Conservation (phyloP, 2,888 invertebrate species). For the Microctonus brassicae region DNA sequence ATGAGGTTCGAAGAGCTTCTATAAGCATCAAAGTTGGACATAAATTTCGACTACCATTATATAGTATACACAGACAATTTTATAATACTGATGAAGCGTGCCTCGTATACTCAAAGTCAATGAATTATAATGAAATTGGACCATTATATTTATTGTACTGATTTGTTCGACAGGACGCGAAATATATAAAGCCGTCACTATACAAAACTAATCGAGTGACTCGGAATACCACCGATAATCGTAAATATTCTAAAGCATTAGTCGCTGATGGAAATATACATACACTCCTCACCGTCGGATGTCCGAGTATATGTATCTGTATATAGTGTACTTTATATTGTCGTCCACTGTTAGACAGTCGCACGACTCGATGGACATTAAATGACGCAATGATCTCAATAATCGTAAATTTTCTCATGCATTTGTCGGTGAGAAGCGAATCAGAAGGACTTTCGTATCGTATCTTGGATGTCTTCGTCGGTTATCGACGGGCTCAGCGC, state of each 20-base stretch:
- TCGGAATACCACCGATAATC: conserved; percentile 6
- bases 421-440: conserved; percentile 56
- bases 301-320: not conserved
- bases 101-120: not conserved
- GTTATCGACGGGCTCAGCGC: conserved; percentile 41
- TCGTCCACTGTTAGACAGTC: conserved; percentile 4
- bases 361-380: conserved; percentile 25
- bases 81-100: no score
- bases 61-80: no score
- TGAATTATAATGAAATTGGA: not conserved
- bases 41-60: no score
- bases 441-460: conserved; percentile 41
- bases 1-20: no score
- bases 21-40: no score
- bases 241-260: conserved; percentile 10
- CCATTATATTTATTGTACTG: not conserved
- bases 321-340: conserved; percentile 7
- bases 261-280: not conserved
- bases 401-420: conserved; percentile 61
- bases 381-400: conserved; percentile 56
- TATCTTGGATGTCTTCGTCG: conserved; percentile 36
- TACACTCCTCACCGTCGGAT: not conserved
- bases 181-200: not conserved
- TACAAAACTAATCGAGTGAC: not conserved
- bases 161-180: not conserved